Evolutionary conservation across 2,797 vertebrate genomes (phyloP), one percentile per base, ranked within the genome.

Genomic region (Pseudopleuronectes americanus): DNA sequence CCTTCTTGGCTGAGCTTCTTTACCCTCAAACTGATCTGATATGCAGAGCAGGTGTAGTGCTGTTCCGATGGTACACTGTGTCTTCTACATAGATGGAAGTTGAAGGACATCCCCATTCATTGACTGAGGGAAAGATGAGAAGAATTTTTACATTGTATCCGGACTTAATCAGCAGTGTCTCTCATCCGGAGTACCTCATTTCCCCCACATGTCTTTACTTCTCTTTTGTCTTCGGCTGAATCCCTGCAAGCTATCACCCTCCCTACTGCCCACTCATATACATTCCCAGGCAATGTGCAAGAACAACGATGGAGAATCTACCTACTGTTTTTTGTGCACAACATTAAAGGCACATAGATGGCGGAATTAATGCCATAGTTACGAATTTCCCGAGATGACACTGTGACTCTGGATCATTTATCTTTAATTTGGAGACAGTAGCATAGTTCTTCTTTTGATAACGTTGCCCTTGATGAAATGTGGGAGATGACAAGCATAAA

Each of bases 241-340:
- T 59, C 71, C 24, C 64, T 68, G 65, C 80, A 71, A 78, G 78
- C 77, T 80, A 65, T 81, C 76, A 64, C 71, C 72, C 62, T 81
- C 68, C 56, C 45, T 56, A 55, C 79, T 76, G 69, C 49, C 36
- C 79, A 85, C 71, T 74, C 83, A 77, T 87, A 85, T 81, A 57
- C 78, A 84, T 89, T 84, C 80, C 72, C 65, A 64, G 49, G 62
- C 48, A 31, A 75, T 84, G 54, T 55, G 77, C 75, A 57, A 56
- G 57, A 79, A 53, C 77, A 71, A 38, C 62, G 64, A 71, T 71
- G 69, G 70, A 78, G 71, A 74, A 66, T 70, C 64, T 77, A 77
- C 89, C 68, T 70, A 79, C 84, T 87, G 77, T 75, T 84, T 66
- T 83, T 76, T 59, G 65, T 80, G 62, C 72, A 70, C 56, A 79